These are phyloP conservation scores for Oreotrochilus melanogaster DNA, from an alignment of 2,113 vertebrate species.

Conservation along the genomic window DNA sequence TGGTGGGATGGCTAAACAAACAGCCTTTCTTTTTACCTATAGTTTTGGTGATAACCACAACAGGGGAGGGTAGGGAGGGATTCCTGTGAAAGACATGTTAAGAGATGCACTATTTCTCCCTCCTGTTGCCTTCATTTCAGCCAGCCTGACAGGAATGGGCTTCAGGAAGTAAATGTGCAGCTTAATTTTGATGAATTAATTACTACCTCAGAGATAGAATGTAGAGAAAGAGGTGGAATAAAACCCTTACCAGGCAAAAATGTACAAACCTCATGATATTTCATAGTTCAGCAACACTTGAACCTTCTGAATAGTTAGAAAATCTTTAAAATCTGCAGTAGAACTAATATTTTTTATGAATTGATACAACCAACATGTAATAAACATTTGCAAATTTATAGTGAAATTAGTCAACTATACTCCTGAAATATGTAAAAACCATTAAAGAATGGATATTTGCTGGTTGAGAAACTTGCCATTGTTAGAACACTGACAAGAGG, in stretches of 20 bases:
- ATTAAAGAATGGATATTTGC: not conserved
- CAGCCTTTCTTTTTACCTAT: not conserved
- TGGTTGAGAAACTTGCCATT: not conserved
- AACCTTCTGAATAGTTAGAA: not conserved
- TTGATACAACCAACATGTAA: accelerated
- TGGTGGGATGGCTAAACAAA: not conserved
- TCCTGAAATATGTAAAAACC: not conserved
- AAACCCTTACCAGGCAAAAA: not conserved
- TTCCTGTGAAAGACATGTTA: not conserved
- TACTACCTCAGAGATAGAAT: not conserved
- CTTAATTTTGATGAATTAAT: not conserved
- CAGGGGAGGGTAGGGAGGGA: not conserved
- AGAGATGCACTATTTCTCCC: not conserved
- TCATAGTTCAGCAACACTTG: not conserved
- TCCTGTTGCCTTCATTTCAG: not conserved
- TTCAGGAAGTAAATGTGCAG: not conserved
- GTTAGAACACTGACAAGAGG: not conserved
- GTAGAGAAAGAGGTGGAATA: not conserved
- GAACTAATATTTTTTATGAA: not conserved
- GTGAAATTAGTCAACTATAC: not conserved
- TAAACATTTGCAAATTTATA: not conserved
- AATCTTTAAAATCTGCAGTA: not conserved
- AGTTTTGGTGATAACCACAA: not conserved
- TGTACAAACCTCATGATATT: not conserved
- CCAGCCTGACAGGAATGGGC: not conserved